Evolutionary conservation across 2,113 vertebrate genomes (phyloP), one percentile per base, ranked within the genome.

Genomic region (Paracanthobrama guichenoti): DNA sequence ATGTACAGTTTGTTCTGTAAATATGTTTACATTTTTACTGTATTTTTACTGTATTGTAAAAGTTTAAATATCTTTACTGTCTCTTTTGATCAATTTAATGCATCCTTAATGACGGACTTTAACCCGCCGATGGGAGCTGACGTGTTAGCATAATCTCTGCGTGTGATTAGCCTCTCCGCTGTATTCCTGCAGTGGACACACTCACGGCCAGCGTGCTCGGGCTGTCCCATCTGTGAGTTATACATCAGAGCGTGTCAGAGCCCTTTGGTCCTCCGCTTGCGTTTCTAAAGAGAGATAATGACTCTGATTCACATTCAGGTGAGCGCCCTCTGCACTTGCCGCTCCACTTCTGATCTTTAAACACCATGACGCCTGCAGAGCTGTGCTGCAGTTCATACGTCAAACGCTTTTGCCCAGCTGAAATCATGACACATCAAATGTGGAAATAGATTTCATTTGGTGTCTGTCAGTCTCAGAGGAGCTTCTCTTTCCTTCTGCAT

Each of bases 271-370:
- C 50, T 48, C 81, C n/a, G n/a, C n/a, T n/a, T n/a, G n/a, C n/a
- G n/a, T n/a, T n/a, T 73, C 44, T 64, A 50, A 50, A 53, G 80
- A 66, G 64, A 57, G 82, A 84, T 91, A 93, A 92, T 93, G 92
- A 88, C 91, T 89, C 90, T 87, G 84, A 92, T 92, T 88, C 86
- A 80, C 90, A 91, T 90, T 89, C 88, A 87, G 88, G 80, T 86
- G 87, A 78, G 73, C 59, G 83, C 89, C 89, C 88, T 88, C 85
- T 84, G 74, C 81, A 24, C 22, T 14, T 20, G 1, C 14, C 4
- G 13, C 59, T 62, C 35, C 1, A 48, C 82, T 77, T 73, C 77
- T 84, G 87, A 86, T 73, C 64, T 75, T 71, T 81, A 81, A 88
- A 84, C 69, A 84, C 71, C 35, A 39, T 14, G 55, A 39, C 50